Conservation (phyloP, 2,888 invertebrate genomes). For the Heteromurus nitidus region DNA sequence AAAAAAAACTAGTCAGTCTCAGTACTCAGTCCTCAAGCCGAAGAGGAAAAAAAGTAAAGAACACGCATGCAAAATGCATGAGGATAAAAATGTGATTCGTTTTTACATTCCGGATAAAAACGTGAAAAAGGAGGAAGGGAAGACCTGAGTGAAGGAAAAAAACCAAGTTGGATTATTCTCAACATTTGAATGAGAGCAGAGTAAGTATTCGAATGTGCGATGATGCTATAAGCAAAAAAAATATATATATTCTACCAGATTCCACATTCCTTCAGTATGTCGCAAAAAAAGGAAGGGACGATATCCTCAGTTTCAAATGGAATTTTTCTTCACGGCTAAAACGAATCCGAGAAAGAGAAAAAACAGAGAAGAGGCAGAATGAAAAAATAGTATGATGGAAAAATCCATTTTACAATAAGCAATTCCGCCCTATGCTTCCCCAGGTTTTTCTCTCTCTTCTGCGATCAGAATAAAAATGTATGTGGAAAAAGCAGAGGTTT, state of each 20-base stretch:
- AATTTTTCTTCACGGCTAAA: constrained; percentile 16
- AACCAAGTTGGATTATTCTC: constrained; percentile 41
- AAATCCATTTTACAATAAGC: constrained; percentile 42
- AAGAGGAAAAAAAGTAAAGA: constrained; percentile 19
- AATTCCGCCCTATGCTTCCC: constrained; percentile 11
- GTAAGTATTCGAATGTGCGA: neutral
- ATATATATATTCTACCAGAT: constrained; percentile 7
- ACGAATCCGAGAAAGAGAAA: constrained; percentile 39
- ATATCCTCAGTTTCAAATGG: constrained; percentile 15
- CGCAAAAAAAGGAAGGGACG: constrained; percentile 23
- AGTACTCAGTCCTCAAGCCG: constrained; percentile 10
- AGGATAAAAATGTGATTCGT: constrained; percentile 46
- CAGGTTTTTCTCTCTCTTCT: neutral
- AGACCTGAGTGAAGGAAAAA: neutral
- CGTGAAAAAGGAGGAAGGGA: constrained; percentile 18
- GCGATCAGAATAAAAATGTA: constrained; percentile 37
- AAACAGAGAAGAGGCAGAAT: constrained; percentile 44
- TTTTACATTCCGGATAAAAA: constrained; percentile 35
- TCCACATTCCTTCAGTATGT: constrained; percentile 39
- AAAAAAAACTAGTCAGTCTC: neutral
- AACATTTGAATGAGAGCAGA: no score
- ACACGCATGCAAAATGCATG: constrained; percentile 50
- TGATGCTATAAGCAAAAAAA: neutral
- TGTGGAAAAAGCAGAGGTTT: neutral
- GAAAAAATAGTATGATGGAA: constrained; percentile 8